phyloP scores from a whole-genome alignment of 2,888 invertebrate species.

The Zygogramma bicolorata region DNA sequence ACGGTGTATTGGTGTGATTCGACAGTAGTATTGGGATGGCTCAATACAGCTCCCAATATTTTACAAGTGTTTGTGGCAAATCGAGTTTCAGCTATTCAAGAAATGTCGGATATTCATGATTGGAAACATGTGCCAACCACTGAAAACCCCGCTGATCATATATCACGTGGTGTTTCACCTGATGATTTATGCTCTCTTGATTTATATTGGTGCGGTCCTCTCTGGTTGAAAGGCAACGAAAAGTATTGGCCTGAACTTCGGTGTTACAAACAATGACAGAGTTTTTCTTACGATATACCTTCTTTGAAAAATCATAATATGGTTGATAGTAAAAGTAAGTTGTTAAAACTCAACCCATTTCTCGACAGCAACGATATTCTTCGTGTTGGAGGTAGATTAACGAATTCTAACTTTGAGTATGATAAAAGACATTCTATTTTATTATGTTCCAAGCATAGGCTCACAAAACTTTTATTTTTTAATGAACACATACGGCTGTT shows the following conservation, averaged over 20 bases:
- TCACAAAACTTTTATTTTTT: constrained; percentile 32
- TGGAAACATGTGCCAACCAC: background rate
- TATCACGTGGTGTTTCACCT: background rate
- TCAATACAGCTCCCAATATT: background rate
- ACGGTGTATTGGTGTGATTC: background rate
- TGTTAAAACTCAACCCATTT: background rate
- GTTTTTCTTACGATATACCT: no score
- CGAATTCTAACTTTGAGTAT: constrained; percentile 23
- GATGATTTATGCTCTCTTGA: background rate
- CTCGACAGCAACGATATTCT: background rate
- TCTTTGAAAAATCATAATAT: no score
- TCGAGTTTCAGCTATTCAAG: constrained; percentile 1
- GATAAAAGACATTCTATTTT: constrained; percentile 40
- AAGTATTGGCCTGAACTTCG: background rate
- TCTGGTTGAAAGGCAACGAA: background rate
- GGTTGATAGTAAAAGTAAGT: background rate
- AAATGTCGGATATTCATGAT: background rate
- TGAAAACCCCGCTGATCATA: background rate
- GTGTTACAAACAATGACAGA: no score
- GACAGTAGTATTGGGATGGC: constrained; percentile 1
- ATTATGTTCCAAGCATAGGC: constrained; percentile 33
- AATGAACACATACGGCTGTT: constrained; percentile 31
- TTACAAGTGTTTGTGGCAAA: constrained; percentile 1
- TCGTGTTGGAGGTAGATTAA: constrained; percentile 33
- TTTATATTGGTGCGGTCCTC: constrained; percentile 9